Conservation (phyloP, 2,888 invertebrate species). For the Agapetus fuscipes region DNA sequence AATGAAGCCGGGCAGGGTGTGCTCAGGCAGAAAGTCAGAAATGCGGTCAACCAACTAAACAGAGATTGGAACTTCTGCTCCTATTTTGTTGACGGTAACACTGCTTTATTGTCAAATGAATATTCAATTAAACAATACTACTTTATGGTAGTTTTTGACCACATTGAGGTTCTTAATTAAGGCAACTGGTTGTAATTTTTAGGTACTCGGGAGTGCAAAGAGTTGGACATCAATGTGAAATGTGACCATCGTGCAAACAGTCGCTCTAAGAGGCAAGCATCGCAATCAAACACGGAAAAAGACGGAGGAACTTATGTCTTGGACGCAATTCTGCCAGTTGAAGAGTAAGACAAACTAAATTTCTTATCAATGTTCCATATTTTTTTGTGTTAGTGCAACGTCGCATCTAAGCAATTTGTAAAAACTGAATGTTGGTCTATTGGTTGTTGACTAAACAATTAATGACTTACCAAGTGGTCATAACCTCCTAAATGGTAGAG, state of each 20-base stretch:
- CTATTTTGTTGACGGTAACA: slow-evolving; percentile 70
- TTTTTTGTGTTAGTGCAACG: background rate
- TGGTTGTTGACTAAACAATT: too few relatives aligned
- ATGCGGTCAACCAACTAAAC: slow-evolving; percentile 83
- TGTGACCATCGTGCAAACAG: slow-evolving; percentile 70
- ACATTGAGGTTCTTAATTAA: too few relatives aligned
- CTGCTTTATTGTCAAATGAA: too few relatives aligned
- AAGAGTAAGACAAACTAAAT: slow-evolving; percentile 87
- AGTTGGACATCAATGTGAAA: slow-evolving; percentile 82
- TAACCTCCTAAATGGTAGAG: too few relatives aligned
- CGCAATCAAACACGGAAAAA: slow-evolving; percentile 43
- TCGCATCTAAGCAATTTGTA: too few relatives aligned
- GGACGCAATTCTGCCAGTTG: slow-evolving; percentile 71
- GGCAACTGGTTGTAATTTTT: too few relatives aligned
- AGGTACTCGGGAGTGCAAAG: slow-evolving; percentile 78
- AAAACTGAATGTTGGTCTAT: too few relatives aligned
- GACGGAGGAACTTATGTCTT: slow-evolving; percentile 75
- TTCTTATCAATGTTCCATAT: background rate
- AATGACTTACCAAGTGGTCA: too few relatives aligned
- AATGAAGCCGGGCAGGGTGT: slow-evolving; percentile 93
- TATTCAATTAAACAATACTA: too few relatives aligned
- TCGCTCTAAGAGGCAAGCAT: slow-evolving; percentile 55
- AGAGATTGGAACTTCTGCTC: slow-evolving; percentile 97
- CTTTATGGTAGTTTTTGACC: too few relatives aligned
- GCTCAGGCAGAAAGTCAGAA: slow-evolving; percentile 77